These are phyloP conservation scores for Geopemphigus sp. DNA, from an alignment of 1,140 invertebrate species.

Conservation along the genomic window DNA sequence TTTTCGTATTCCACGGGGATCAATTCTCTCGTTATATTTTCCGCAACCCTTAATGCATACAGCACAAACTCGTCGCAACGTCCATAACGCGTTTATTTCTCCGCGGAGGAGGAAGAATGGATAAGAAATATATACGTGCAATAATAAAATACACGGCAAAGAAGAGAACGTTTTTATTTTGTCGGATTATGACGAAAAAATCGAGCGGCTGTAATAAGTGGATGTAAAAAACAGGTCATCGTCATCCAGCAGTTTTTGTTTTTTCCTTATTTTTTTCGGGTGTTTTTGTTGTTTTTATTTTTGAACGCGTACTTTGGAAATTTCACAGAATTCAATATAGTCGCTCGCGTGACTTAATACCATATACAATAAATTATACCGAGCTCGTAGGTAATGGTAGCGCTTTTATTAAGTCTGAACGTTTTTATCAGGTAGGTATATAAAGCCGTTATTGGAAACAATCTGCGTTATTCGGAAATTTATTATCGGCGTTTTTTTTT, in stretches of 20 bases:
- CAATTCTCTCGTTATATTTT: conserved; percentile 32
- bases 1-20: not conserved
- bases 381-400: not conserved
- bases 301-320: not conserved
- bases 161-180: not conserved
- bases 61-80: not conserved
- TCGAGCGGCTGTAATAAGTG: not conserved
- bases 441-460: not conserved
- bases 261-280: too few relatives aligned
- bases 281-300: too few relatives aligned
- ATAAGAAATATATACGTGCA: too few relatives aligned
- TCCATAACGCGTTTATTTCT: conserved; percentile 18
- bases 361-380: not conserved
- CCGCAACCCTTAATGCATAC: conserved; percentile 4
- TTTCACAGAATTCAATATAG: not conserved
- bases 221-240: not conserved
- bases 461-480: not conserved
- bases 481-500: not conserved
- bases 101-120: not conserved
- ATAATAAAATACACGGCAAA: too few relatives aligned
- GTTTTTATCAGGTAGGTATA: not conserved
- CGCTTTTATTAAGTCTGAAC: not conserved
- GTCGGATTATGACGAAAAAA: not conserved
- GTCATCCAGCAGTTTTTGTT: too few relatives aligned
- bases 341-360: not conserved